Evolutionary conservation across 1,140 invertebrate genomes (phyloP), one percentile per base, ranked within the genome.

Genomic region (Papilio helenus): DNA sequence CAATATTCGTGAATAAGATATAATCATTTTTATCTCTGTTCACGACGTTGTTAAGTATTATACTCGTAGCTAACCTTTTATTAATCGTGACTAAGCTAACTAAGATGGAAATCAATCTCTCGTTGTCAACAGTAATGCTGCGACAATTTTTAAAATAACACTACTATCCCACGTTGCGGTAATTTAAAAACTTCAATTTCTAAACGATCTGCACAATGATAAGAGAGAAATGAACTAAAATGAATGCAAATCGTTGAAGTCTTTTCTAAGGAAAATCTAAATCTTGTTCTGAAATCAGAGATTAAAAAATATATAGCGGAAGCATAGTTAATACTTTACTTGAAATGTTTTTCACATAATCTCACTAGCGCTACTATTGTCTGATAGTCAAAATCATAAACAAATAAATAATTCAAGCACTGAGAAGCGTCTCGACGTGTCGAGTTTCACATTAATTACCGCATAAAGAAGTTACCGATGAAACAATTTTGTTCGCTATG

Each of bases 21-120:
- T 20, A 26, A 58, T 26, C 23, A 16, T 68, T 68, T 29, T 1
- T 29, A 68, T 29, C 14, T 16, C 3, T 29, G 26, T 34, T 68
- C 61, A 29, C 23, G 61, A 68, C 61, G 4, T 68, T 68, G 14
- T 68, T 68, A 68, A 16, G 14, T 68, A 5, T 68, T 1, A 72
- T 9, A n/a, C n/a, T n/a, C n/a, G n/a, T n/a, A 34, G 16, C 5
- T 74, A 49, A 49, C 72, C 72, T 74, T 74, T 74, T 49, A 23
- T 49, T 26, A 49, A 51, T 74, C 72, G 72, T 74, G 72, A 74
- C 72, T 51, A 49, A 73, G 18, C 58, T 72, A 74, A 20, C 23
- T 14, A 14, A 73, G 44, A 74, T 74, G 14, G 44, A 74, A 26
- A 74, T 74, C 44, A 42, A 16, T 44, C 5, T 42, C 1, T 20